Evolutionary conservation across 2,797 vertebrate genomes (phyloP).

Genomic region (Orientallactaga sibirica): DNA sequence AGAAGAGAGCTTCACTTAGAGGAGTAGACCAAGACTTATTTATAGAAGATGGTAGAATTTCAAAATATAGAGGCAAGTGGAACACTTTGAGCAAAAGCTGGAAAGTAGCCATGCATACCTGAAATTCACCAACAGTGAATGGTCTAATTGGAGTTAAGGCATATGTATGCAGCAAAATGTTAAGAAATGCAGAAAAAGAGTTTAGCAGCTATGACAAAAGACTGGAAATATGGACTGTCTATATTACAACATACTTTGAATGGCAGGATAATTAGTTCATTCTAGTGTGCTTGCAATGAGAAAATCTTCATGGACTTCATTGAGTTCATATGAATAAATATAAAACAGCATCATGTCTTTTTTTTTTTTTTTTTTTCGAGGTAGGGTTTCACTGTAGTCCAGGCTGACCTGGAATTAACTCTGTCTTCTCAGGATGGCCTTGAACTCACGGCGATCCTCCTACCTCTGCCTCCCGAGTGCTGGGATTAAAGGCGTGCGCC

Average conservation of each 20-base stretch:
- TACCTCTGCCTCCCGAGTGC: too few relatives aligned
- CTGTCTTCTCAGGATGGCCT: too few relatives aligned
- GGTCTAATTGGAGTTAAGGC: background rate
- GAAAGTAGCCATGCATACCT: background rate
- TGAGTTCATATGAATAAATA: background rate
- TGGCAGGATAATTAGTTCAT: background rate
- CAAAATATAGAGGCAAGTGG: background rate
- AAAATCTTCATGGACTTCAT: background rate
- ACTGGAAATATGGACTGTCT: background rate
- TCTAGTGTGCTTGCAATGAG: background rate
- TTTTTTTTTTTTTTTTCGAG: background rate
- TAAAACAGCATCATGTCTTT: conserved; percentile 24
- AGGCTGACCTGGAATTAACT: too few relatives aligned
- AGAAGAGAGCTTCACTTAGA: background rate
- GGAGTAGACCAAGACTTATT: background rate
- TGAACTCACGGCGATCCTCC: too few relatives aligned
- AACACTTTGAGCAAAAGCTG: background rate
- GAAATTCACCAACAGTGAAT: background rate
- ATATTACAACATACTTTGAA: background rate
- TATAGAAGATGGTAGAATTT: background rate
- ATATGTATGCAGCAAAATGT: background rate
- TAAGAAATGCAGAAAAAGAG: background rate
- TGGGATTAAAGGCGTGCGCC: too few relatives aligned
- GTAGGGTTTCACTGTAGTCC: too few relatives aligned
- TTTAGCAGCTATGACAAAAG: background rate